These are phyloP conservation scores for Aviceda subcristata DNA, from an alignment of 2,113 vertebrate species.

Conservation along the genomic window DNA sequence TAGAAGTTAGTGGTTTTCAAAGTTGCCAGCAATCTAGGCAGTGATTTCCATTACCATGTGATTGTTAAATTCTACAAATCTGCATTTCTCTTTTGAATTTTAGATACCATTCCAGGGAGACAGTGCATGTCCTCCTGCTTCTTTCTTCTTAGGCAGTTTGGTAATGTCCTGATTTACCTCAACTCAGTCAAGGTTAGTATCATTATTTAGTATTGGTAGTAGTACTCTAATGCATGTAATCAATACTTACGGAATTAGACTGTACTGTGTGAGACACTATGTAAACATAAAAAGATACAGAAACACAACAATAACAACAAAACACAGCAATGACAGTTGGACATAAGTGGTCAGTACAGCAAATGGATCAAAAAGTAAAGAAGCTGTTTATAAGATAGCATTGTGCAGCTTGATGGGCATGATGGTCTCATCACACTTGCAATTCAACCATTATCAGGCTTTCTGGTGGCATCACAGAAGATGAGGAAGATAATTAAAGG, in stretches of 20 bases:
- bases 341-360: not conserved
- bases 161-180: constrained; percentile 95
- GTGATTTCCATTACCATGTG: not conserved
- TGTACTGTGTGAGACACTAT: not conserved
- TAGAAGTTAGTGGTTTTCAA: not conserved
- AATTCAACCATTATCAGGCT: not conserved
- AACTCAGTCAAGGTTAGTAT: constrained; percentile 94
- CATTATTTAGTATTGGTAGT: not conserved
- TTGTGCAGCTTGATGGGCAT: not conserved
- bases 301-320: not conserved
- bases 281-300: not conserved
- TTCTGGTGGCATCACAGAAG: not conserved
- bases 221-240: not conserved
- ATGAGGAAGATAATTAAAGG: not conserved
- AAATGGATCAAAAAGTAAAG: not conserved
- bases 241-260: not conserved
- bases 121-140: constrained; percentile 98
- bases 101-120: constrained; percentile 95
- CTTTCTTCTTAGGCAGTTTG: constrained; percentile 93
- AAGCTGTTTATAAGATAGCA: not conserved
- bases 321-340: not conserved
- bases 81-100: constrained; percentile 40
- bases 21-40: not conserved
- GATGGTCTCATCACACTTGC: not conserved
- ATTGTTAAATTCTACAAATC: constrained; percentile 2